phyloP scores from a whole-genome alignment of 2,888 invertebrate genomes.

The Rutpela maculata region DNA sequence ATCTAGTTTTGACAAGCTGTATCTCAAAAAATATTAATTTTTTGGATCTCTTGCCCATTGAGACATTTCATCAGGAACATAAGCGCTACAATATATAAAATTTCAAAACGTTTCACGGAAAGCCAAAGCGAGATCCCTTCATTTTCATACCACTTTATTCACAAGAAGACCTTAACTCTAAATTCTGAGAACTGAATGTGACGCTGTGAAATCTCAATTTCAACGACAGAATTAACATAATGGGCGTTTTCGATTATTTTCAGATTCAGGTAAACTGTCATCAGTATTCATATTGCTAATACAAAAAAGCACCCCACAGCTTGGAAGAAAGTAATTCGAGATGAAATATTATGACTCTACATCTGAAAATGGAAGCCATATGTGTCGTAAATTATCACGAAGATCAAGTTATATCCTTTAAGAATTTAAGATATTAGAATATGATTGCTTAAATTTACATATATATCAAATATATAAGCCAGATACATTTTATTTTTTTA shows the following conservation, averaged over 20 bases:
- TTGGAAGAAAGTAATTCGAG: slow-evolving; percentile 10
- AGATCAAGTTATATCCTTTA: slow-evolving; percentile 2
- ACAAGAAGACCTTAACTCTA: not conserved
- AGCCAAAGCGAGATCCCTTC: too few relatives aligned
- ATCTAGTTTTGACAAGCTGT: too few relatives aligned
- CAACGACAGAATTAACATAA: slow-evolving; percentile 10
- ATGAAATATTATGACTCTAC: slow-evolving; percentile 24
- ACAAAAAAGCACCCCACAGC: slow-evolving; percentile 14
- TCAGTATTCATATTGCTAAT: slow-evolving; percentile 28
- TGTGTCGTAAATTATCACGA: slow-evolving; percentile 26
- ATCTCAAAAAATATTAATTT: too few relatives aligned
- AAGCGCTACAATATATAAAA: too few relatives aligned
- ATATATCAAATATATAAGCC: not conserved
- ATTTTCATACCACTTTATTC: too few relatives aligned
- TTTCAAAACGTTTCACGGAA: too few relatives aligned
- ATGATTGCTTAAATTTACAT: slow-evolving; percentile 13
- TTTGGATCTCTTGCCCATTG: too few relatives aligned
- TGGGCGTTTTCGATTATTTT: slow-evolving; percentile 22
- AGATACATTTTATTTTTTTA: too few relatives aligned
- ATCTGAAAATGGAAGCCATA: slow-evolving; percentile 23
- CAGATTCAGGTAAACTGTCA: slow-evolving; percentile 27
- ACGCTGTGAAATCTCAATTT: slow-evolving; percentile 18
- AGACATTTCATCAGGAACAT: too few relatives aligned
- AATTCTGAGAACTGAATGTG: not conserved
- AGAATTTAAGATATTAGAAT: not conserved